These are phyloP conservation scores for Luffia ferchaultella DNA, from an alignment of 2,888 invertebrate genomes.

Conservation along the genomic window DNA sequence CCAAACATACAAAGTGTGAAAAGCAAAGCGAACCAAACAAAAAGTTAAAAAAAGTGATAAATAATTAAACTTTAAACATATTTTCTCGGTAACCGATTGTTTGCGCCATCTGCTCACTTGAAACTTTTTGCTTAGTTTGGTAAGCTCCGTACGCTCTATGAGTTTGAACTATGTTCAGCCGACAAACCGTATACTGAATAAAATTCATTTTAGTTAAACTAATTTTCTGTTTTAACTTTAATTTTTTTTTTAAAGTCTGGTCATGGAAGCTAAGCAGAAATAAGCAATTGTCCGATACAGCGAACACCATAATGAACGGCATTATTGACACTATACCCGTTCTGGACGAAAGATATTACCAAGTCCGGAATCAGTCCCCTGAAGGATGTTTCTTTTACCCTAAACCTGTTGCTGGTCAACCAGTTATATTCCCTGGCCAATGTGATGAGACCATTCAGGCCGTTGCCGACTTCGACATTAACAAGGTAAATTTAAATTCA, in stretches of 20 bases:
- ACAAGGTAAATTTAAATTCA: conserved; percentile 21
- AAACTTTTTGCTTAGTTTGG: too few relatives aligned
- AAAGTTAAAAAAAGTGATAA: too few relatives aligned
- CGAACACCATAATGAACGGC: conserved; percentile 22
- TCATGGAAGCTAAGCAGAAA: conserved; percentile 44
- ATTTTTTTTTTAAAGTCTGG: conserved; percentile 24
- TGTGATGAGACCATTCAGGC: conserved; percentile 29
- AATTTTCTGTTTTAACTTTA: background rate
- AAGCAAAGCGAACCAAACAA: too few relatives aligned
- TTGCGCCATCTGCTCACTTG: too few relatives aligned
- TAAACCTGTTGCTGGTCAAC: conserved; percentile 25
- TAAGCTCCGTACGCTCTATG: too few relatives aligned
- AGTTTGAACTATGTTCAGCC: too few relatives aligned
- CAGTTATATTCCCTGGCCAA: conserved; percentile 37
- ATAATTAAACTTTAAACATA: too few relatives aligned
- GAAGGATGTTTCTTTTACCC: conserved; percentile 44
- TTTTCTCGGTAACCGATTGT: too few relatives aligned
- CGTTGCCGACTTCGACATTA: conserved; percentile 24
- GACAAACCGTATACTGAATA: too few relatives aligned
- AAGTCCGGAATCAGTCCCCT: conserved; percentile 25
- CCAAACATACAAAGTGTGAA: too few relatives aligned
- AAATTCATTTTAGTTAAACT: too few relatives aligned
- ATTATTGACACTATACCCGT: conserved; percentile 24
- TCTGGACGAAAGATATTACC: conserved; percentile 28
- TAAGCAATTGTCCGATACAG: conserved; percentile 21